Evolutionary conservation across 2,797 vertebrate genomes (phyloP).

Genomic region (Coranthus polyacanthus): DNA sequence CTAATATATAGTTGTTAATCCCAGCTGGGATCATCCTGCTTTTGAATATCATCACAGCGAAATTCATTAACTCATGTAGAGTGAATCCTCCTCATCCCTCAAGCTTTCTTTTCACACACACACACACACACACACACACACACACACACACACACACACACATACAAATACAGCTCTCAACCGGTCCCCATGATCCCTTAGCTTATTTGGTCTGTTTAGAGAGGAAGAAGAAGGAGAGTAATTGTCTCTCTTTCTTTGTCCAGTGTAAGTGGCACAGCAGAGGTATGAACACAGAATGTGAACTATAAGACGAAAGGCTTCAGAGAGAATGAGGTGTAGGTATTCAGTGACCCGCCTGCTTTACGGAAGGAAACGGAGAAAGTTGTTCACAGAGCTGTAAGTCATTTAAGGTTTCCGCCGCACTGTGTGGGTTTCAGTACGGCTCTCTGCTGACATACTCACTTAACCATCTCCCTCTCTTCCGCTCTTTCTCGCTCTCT

Average conservation of each 20-base stretch:
- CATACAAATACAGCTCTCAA: constrained; percentile 63
- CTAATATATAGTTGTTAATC: constrained; percentile 76
- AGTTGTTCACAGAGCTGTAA: constrained; percentile 73
- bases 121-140: constrained; percentile 29
- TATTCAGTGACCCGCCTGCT: constrained; percentile 72
- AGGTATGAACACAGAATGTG: constrained; percentile 55
- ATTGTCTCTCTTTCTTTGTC: constrained; percentile 68
- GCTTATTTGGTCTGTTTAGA: constrained; percentile 83
- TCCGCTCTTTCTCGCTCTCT: constrained; percentile 74
- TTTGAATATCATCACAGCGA: constrained; percentile 80
- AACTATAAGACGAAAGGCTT: constrained; percentile 37
- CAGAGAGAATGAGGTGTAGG: constrained; percentile 50
- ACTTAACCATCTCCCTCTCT: constrained; percentile 77
- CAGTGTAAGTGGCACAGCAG: constrained; percentile 49
- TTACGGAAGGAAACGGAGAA: constrained; percentile 48
- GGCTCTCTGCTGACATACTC: constrained; percentile 78
- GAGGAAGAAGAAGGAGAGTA: constrained; percentile 62
- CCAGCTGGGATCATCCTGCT: constrained; percentile 75
- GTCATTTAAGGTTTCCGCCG: constrained; percentile 75
- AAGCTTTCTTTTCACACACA: constrained; percentile 53
- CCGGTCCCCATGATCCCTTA: constrained; percentile 78
- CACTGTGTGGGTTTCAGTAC: constrained; percentile 72
- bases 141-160: constrained; percentile 13
- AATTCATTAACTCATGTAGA: constrained; percentile 82
- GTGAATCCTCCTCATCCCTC: constrained; percentile 78